Evolutionary conservation across 2,113 vertebrate species (phyloP).

Genomic region (Corapipo altera): DNA sequence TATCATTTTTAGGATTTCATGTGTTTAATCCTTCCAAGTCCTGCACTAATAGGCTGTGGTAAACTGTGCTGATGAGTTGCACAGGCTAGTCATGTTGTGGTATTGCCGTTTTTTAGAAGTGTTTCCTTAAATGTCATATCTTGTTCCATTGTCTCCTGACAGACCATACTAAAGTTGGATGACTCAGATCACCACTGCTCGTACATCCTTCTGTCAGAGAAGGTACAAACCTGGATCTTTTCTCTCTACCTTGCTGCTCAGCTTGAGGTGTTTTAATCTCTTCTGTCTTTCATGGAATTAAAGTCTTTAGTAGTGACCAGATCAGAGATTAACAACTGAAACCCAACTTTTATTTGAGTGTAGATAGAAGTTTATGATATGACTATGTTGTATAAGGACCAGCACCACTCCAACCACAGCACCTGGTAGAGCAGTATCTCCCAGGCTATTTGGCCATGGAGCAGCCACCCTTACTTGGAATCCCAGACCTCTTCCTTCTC

Average conservation of each 20-base stretch:
- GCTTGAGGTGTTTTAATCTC: neutral
- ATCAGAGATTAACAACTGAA: neutral
- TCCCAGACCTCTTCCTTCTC: neutral
- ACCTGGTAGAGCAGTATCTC: neutral
- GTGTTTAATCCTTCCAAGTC: conserved; percentile 7
- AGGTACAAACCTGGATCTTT: neutral
- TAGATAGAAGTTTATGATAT: neutral
- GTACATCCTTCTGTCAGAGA: neutral
- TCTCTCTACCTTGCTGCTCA: accelerated
- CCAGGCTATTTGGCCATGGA: neutral
- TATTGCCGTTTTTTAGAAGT: neutral
- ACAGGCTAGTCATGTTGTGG: conserved; percentile 14
- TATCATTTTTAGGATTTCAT: conserved; percentile 17
- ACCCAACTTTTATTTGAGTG: neutral
- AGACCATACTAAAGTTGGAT: neutral
- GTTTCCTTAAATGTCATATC: neutral
- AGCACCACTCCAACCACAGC: neutral
- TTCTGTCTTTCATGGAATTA: neutral
- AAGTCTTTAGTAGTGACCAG: neutral
- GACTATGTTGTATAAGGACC: neutral
- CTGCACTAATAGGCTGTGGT: neutral
- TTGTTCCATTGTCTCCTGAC: conserved; percentile 6
- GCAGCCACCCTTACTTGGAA: neutral
- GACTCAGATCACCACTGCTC: neutral
- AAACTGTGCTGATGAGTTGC: conserved; percentile 25